Base-by-base conservation (phyloP, 2,888 invertebrate species). In the Philereme transversata region DNA sequence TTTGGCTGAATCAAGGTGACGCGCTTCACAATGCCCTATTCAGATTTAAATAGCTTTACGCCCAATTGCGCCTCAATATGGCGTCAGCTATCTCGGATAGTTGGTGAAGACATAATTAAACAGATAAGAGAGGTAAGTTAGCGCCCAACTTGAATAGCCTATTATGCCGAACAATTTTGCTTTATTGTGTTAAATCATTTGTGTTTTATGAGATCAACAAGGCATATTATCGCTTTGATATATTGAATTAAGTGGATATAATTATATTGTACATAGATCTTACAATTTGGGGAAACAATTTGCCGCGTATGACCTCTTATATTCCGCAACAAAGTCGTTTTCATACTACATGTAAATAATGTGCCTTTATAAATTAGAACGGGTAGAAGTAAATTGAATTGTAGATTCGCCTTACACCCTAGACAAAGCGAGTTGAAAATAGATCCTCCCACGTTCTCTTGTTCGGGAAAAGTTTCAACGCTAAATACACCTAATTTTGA, bases 1-100 rank as follows among this genome's bases (percentile, higher is more conserved):
- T 57, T n/a, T 54, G 58, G 79, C 83, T 81, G 87, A 88, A 87
- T 86, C 86, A 91, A 91, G 91, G 89, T 91, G 89, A 87, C 88
- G 89, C 84, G 85, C 84, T 84, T 84, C 83, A 92, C 91, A 92
- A 92, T 90, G 81, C 87, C 81, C 90, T 87, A 91, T 92, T 91
- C 91, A 91, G 82, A 90, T 91, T 90, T 89, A 90, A 91, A 91
- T 92, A 91, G 90, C 90, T 90, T 91, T 85, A 90, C 90, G 87
- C 91, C 86, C 90, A 90, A 92, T 92, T 92, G 88, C 89, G 77
- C 84, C 83, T 89, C 87, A 91, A 91, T 91, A 84, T 81, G 86
- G 82, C 86, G 81, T 79, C 80, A 84, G 82, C 84, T 84, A 72
- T 83, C 79, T 76, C 72, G 78, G 79, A 86, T 90, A 90, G 89